Conservation (phyloP, 1,140 invertebrate species). For the Pogonognathellus flavescens region DNA sequence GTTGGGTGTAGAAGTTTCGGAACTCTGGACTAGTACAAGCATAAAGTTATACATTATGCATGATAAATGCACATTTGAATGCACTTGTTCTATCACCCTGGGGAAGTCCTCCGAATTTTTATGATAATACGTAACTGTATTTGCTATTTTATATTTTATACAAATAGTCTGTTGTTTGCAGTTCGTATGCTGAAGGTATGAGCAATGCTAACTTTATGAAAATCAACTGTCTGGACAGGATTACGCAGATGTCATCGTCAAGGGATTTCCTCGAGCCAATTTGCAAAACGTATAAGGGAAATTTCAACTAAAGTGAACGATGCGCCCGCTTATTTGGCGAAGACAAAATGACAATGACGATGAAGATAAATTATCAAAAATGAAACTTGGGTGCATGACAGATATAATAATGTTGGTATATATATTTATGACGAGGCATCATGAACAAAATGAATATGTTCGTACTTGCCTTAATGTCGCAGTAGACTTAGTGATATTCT, state of each 20-base stretch:
- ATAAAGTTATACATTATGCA: slow-evolving; percentile 35
- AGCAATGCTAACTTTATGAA: too few species aligned
- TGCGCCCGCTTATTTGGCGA: not conserved
- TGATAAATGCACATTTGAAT: slow-evolving; percentile 42
- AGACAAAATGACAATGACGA: slow-evolving; percentile 26
- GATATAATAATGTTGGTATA: too few species aligned
- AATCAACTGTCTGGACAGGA: not conserved
- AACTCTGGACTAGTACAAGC: not conserved
- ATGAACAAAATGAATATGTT: not conserved
- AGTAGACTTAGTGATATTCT: not conserved
- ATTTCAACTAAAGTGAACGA: not conserved
- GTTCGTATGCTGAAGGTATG: not conserved
- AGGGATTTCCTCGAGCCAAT: slow-evolving; percentile 39
- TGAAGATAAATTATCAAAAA: slow-evolving; percentile 14
- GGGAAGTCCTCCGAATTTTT: not conserved
- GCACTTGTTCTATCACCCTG: slow-evolving; percentile 1
- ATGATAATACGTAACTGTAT: slow-evolving; percentile 21
- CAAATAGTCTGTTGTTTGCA: not conserved
- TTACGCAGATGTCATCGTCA: slow-evolving; percentile 4
- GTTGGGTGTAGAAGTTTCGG: slow-evolving; percentile 1
- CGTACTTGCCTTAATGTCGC: not conserved
- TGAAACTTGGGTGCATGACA: too few species aligned
- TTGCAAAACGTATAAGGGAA: not conserved
- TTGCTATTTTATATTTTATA: not conserved
- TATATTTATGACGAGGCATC: not conserved